A percentile compares a stretch with the other conserved stretches of the same genome.
phyloP scores from a whole-genome alignment of 53 echinoderm and acorn worm species.

The Apostichopus leukothele region DNA sequence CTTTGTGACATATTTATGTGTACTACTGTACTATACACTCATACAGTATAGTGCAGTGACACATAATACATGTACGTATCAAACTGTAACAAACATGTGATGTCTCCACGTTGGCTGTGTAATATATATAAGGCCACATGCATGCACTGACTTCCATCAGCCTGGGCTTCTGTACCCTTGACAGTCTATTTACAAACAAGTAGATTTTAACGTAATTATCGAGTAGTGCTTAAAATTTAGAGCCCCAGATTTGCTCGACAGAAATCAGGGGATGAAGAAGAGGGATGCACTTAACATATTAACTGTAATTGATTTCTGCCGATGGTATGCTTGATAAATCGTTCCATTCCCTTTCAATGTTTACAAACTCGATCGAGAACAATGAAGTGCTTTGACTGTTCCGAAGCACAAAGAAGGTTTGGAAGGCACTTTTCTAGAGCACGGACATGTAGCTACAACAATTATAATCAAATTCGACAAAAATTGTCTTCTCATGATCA shows the following conservation, averaged over 20 bases:
- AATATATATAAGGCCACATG: too few species aligned
- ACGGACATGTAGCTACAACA: too few species aligned
- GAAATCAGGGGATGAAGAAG: background rate
- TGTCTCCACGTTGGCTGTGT: too few species aligned
- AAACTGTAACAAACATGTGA: too few species aligned
- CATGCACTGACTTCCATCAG: too few species aligned
- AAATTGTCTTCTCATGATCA: too few species aligned
- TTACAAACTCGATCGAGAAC: background rate
- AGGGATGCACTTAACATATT: conserved; percentile 6
- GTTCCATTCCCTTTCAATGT: background rate
- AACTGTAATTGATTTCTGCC: conserved; percentile 1
- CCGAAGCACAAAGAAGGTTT: too few species aligned
- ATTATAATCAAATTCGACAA: too few species aligned
- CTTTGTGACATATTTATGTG: background rate
- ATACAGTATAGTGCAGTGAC: conserved; percentile 1
- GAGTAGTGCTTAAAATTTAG: background rate
- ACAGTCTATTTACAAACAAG: conserved; percentile 2
- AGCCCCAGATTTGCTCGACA: background rate
- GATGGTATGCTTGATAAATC: background rate
- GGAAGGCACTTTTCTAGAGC: too few species aligned
- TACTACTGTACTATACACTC: background rate
- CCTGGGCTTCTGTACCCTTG: background rate
- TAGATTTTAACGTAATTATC: conserved; percentile 7
- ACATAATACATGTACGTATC: background rate
- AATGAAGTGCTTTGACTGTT: conserved; percentile 2